These are phyloP conservation scores for Uria aalge DNA, from an alignment of 2,113 vertebrate genomes.

Conservation along the genomic window DNA sequence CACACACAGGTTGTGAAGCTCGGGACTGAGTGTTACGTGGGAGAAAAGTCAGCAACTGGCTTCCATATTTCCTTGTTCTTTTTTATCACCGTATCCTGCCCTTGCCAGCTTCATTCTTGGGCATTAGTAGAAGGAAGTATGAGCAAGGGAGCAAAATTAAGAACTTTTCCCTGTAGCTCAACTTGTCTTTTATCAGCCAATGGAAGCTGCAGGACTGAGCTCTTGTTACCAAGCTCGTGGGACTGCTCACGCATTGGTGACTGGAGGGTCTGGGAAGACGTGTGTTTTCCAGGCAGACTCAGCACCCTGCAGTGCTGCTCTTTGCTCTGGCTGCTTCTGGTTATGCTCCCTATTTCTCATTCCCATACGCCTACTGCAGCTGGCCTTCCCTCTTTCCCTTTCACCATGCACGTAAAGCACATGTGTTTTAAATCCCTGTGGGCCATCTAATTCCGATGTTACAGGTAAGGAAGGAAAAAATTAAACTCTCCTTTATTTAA, in stretches of 20 bases:
- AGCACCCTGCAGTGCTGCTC: not conserved
- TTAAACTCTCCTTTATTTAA: not conserved
- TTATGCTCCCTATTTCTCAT: not conserved
- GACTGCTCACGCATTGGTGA: not conserved
- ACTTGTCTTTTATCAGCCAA: not conserved
- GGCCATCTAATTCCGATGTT: not conserved
- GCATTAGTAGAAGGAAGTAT: not conserved
- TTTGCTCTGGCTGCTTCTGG: not conserved
- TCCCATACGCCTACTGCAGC: accelerated
- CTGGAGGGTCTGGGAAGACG: not conserved
- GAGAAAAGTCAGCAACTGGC: not conserved
- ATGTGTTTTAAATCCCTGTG: not conserved
- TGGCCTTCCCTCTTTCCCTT: not conserved
- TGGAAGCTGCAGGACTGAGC: not conserved
- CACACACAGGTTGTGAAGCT: not conserved
- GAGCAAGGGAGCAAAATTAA: not conserved
- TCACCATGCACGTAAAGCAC: not conserved
- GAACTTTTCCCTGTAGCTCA: not conserved
- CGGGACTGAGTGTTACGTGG: accelerated
- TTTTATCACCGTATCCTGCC: not conserved
- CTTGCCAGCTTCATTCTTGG: not conserved
- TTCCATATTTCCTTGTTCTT: not conserved
- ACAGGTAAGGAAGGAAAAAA: not conserved
- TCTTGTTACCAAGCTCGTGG: not conserved
- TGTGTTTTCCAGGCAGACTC: not conserved